These are phyloP conservation scores for Lophius piscatorius DNA, from an alignment of 2,113 vertebrate species.

Conservation along the genomic window DNA sequence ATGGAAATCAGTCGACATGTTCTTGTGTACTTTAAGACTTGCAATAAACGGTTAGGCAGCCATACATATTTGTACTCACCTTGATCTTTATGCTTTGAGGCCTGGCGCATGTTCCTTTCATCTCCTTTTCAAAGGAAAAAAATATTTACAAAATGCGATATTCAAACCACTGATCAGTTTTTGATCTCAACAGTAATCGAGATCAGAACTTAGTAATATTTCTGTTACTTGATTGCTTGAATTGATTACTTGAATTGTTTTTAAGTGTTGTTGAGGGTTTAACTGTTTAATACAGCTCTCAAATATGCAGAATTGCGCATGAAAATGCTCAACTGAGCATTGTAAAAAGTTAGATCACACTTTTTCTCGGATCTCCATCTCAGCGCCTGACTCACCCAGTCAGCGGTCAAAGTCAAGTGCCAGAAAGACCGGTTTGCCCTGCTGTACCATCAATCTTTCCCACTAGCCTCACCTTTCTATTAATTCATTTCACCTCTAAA, in stretches of 20 bases:
- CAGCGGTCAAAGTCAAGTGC: slow-evolving; percentile 95
- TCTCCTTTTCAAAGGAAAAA: slow-evolving; percentile 82
- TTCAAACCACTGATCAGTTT: no score
- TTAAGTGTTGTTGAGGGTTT: background rate
- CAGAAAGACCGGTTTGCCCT: slow-evolving; percentile 90
- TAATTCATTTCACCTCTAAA: slow-evolving; percentile 84
- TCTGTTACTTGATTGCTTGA: background rate
- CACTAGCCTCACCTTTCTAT: slow-evolving; percentile 87
- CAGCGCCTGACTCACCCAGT: slow-evolving; percentile 95
- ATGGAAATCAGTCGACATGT: no score
- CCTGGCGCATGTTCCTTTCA: slow-evolving; percentile 86
- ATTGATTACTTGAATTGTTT: no score
- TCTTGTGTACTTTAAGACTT: background rate
- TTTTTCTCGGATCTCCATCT: slow-evolving; percentile 93
- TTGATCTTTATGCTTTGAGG: slow-evolving; percentile 84
- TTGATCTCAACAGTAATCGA: background rate
- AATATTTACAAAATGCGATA: background rate
- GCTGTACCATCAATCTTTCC: slow-evolving; percentile 88
- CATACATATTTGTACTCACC: slow-evolving; percentile 78
- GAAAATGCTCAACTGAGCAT: background rate
- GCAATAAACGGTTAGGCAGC: background rate
- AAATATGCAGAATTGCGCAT: background rate
- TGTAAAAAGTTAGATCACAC: slow-evolving; percentile 62
- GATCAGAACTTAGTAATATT: background rate
- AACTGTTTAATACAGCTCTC: background rate